A percentile compares a stretch with the other conserved stretches of the same genome.
phyloP scores from a whole-genome alignment of 1,140 invertebrate species.

The Teleogryllus occipitalis region DNA sequence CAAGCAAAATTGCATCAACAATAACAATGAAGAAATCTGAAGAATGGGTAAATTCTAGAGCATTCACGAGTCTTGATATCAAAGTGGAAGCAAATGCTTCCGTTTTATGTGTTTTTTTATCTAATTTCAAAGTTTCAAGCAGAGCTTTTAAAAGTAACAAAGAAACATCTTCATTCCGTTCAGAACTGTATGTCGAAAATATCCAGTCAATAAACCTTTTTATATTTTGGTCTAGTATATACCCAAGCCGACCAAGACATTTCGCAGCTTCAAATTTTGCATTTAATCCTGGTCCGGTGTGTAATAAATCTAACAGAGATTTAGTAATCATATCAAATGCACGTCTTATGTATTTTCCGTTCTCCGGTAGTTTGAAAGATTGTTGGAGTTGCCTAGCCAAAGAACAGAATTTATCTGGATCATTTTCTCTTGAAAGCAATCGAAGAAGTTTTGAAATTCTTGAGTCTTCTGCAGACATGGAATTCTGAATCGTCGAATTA shows the following conservation, averaged over 20 bases:
- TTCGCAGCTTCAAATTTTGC: conserved; percentile 57
- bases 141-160: conserved; percentile 64
- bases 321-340: conserved; percentile 64
- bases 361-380: conserved; percentile 58
- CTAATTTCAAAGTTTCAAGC: conserved; percentile 40
- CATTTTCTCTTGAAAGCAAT: conserved; percentile 58
- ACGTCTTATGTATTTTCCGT: conserved; percentile 61
- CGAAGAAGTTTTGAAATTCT: conserved; percentile 69
- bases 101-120: conserved; percentile 33
- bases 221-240: conserved; percentile 58
- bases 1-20: conserved; percentile 65
- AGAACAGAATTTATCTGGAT: conserved; percentile 53
- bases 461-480: conserved; percentile 51
- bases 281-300: conserved; percentile 53
- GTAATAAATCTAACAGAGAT: conserved; percentile 56
- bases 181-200: conserved; percentile 50
- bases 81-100: conserved; percentile 36
- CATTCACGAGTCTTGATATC: conserved; percentile 59
- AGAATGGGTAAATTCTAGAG: conserved; percentile 74
- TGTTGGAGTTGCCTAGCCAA: conserved; percentile 34
- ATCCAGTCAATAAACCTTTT: conserved; percentile 71
- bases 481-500: too few relatives aligned
- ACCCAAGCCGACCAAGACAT: conserved; percentile 64
- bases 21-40: conserved; percentile 69
- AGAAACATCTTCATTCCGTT: conserved; percentile 62